Conservation (phyloP, 2,113 vertebrate genomes). For the Lagenorhynchus albirostris region DNA sequence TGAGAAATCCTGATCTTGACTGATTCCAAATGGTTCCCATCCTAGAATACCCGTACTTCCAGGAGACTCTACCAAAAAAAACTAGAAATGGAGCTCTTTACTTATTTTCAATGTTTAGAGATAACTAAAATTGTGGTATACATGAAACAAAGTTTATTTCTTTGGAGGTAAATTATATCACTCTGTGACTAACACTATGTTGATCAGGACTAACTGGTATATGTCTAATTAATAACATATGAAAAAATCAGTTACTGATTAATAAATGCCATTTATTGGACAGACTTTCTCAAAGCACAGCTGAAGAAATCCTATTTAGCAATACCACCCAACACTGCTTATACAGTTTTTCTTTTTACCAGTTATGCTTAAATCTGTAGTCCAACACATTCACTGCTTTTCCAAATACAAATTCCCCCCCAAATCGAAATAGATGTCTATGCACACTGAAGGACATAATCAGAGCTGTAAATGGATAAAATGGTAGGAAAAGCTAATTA, state of each 20-base stretch:
- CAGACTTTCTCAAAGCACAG: not conserved
- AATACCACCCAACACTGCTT: not conserved
- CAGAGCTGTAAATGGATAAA: not conserved
- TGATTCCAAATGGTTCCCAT: not conserved
- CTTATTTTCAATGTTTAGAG: not conserved
- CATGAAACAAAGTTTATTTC: not conserved
- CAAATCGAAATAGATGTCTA: not conserved
- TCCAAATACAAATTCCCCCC: not conserved
- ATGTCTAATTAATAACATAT: not conserved
- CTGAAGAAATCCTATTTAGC: not conserved
- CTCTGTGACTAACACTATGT: not conserved
- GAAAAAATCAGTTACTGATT: not conserved
- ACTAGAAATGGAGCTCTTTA: not conserved
- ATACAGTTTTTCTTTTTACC: not conserved
- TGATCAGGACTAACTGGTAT: not conserved
- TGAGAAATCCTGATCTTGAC: not conserved
- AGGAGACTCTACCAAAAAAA: not conserved
- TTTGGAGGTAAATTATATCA: not conserved
- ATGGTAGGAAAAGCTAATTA: not conserved
- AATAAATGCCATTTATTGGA: not conserved
- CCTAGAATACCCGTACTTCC: not conserved
- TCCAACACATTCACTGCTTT: not conserved
- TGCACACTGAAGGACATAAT: not conserved
- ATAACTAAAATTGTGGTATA: not conserved
- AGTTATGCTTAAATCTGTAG: not conserved